Evolutionary conservation across 1,140 invertebrate species (phyloP), one percentile per base, ranked within the genome.

Genomic region (Drosophila simulans): DNA sequence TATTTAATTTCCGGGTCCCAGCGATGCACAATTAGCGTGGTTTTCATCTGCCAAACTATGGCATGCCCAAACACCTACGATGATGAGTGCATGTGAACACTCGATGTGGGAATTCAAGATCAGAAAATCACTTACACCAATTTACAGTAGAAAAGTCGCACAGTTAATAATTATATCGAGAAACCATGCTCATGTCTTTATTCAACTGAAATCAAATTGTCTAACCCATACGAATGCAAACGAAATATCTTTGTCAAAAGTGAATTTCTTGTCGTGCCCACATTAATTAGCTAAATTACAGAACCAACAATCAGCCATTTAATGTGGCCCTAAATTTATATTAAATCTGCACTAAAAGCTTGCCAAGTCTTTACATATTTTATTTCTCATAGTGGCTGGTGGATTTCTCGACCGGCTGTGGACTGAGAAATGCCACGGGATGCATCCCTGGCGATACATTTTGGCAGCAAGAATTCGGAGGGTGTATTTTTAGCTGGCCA

Each of bases 1-100:
- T 80, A 76, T 80, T 56, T 83, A 83, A 31, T n/a, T 37, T 31
- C 31, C 39, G 48, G 22, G 20, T 45, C 27, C 22, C 15, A 27
- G 25, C 22, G 15, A 55, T 48, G 51, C 62, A 55, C 49, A 39
- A 10, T 8, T 46, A 17, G 17, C 25, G 12, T 13, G 4, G n/a
- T 5, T 11, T 13, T 17, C 42, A 39, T 17, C 25, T 56, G 63
- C 66, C 63, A 68, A 40, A 22, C 56, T 42, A 17, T 40, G 25
- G 10, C 66, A 69, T 46, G 66, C 35, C 42, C 51, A 37, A 48
- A 69, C 66, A 69, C 40, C 66, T 69, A 46, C 34, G 37, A 43
- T 40, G 65, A 4, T 40, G 65, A 4, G 42, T 8, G 22, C 39
- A 48, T 25, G 42, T 40, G 42, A 35, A 51, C 68, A 70, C n/a